A percentile compares a stretch with the other conserved stretches of the same genome.
Evolutionary conservation across 2,113 vertebrate genomes (phyloP).

Genomic region (Porphyrio hochstetteri): DNA sequence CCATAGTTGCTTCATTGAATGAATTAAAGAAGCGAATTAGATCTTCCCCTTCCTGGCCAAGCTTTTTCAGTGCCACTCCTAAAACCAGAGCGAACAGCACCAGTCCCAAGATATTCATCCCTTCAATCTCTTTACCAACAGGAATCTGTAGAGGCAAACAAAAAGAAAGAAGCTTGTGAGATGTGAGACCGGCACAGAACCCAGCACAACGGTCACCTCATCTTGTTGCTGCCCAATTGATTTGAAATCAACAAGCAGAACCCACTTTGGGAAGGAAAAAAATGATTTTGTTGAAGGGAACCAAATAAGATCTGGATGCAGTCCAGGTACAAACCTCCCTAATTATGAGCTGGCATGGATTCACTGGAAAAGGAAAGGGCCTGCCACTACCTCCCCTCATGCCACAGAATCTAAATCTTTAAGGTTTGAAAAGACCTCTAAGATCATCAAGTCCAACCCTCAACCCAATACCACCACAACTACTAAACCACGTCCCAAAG

Average conservation of each 20-base stretch:
- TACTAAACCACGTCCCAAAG: no score
- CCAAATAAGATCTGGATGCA: neutral
- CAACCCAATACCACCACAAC: no score
- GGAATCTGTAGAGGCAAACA: slow-evolving; percentile 80
- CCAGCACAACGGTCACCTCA: neutral
- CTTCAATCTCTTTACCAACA: slow-evolving; percentile 83
- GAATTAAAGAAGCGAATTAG: slow-evolving; percentile 97
- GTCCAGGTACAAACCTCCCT: neutral
- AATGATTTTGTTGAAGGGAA: neutral
- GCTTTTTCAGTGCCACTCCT: slow-evolving; percentile 92
- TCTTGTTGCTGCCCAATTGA: neutral
- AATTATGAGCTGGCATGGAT: neutral
- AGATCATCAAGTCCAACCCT: no score
- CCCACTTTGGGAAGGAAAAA: neutral
- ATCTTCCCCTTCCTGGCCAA: slow-evolving; percentile 92
- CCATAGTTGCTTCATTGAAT: slow-evolving; percentile 98
- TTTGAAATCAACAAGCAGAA: neutral
- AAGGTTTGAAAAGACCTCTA: no score
- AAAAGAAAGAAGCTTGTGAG: neutral
- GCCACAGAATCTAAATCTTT: no score
- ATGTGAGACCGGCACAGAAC: neutral
- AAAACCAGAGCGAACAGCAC: slow-evolving; percentile 94
- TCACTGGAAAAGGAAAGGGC: neutral
- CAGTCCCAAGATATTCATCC: slow-evolving; percentile 97
- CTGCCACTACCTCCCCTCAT: neutral